Evolutionary conservation across 1,140 invertebrate species (phyloP), one percentile per base, ranked within the genome.

Genomic region (Euglossa dilemma): DNA sequence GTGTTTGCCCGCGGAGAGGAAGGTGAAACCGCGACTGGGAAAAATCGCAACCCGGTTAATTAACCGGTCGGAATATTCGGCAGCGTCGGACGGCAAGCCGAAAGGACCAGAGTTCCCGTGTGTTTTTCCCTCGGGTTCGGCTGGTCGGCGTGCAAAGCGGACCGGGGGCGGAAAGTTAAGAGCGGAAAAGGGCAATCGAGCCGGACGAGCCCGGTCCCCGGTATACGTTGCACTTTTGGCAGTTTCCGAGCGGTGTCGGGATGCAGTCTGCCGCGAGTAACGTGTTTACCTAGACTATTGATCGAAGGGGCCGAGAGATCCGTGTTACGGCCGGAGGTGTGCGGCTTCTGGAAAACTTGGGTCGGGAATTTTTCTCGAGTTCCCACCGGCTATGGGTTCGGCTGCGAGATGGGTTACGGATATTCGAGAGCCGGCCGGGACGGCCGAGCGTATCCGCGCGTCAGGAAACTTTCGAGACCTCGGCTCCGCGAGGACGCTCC

Each of bases 241-340:
- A 82, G 73, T 76, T 82, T 67, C 47, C 80, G 63, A 76, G 4
- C 72, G 54, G 54, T 52, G 72, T 76, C 59, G 57, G 78, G 78
- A 74, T 25, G 47, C 78, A 64, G 70, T 50, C 57, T 74, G 78
- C 45, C 59, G 52, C 70, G 47, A 54, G 80, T 76, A 82, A 82
- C 73, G 80, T 82, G 73, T 82, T 82, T 82, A 82, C 80, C 80
- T 76, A 67, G 80, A 67, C 80, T 82, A 82, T 82, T 82, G 80
- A 82, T 82, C 80, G 74, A 82, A 69, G 80, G 72, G 80, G 45
- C 28, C 72, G 80, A 82, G 80, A 82, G 73, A 76, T 76, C 72
- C 74, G 64, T 76, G 72, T 81, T 81, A n/a, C 25, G 45, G 54
- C 9, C 52, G 36, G 73, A 69, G 73, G 80, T 69, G 80, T 80